Conservation (phyloP, 1,140 invertebrate genomes). For the Dreissena polymorpha region DNA sequence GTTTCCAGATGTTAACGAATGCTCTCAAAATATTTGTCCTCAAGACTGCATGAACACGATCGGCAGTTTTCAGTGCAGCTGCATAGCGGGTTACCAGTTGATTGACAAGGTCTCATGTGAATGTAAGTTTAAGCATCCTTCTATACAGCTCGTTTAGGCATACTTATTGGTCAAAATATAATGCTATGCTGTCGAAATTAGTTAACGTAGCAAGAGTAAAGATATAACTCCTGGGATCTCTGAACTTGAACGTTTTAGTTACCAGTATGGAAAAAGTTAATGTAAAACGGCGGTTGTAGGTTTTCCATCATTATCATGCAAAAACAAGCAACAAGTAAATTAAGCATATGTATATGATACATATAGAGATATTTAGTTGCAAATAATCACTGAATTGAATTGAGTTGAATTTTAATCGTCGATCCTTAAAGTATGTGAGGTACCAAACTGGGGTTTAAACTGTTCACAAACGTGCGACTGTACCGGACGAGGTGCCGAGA, state of each 20-base stretch:
- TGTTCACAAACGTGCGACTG: no score
- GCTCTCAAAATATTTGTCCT: no score
- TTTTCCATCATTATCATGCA: neutral
- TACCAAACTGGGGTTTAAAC: no score
- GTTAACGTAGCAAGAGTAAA: no score
- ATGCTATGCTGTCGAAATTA: neutral
- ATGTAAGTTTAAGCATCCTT: neutral
- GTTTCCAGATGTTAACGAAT: constrained; percentile 15
- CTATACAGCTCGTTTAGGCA: neutral
- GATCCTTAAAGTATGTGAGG: no score
- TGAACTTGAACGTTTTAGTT: neutral
- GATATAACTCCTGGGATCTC: no score
- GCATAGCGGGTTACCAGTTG: neutral
- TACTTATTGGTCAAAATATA: neutral
- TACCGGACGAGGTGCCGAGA: no score
- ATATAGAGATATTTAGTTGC: neutral
- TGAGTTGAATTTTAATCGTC: no score
- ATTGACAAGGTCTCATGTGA: neutral
- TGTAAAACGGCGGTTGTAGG: neutral
- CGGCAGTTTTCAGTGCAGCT: no score
- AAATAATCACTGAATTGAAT: neutral
- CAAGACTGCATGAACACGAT: no score
- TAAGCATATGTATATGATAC: neutral
- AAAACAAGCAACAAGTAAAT: neutral
- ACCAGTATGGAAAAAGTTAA: neutral